Evolutionary conservation across 2,888 invertebrate genomes (phyloP), one percentile per base, ranked within the genome.

Genomic region (Bombylius discolor): DNA sequence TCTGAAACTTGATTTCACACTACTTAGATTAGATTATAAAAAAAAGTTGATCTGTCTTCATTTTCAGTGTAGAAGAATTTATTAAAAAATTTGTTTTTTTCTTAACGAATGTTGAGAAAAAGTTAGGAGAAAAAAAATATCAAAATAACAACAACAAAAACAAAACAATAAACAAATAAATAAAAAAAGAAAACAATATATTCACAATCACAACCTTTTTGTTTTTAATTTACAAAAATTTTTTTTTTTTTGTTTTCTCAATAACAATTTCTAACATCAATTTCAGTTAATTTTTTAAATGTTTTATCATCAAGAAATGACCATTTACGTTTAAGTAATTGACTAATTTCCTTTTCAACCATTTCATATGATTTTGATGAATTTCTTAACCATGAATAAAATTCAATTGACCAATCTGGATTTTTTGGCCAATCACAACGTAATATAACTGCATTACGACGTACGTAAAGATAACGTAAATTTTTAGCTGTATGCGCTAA

Each of bases 391-490:
- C 87, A 86, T 31, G 72, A 61, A 63, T 80, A 80, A 67, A 83
- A 87, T 53, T 84, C 82, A 5, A 79, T 71, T 0, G 80, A 76
- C 87, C 85, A 88, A 57, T 84, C 81, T 0, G 78, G 77, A 65
- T 78, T 78, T 56, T 76, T 74, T 3, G 82, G 79, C 87, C 87
- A 89, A 64, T 83, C 82, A 64, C 80, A 81, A 69, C 84, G 78
- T 58, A 83, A 73, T 58, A 90, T 78, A 11, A 89, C 79, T 1
- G 82, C 87, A 66, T 87, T 87, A 51, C 82, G 78, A 48, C 91
- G 75, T 1, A 91, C 79, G 61, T 82, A 75, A 4, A 89, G 73
- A 54, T 77, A 76, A 31, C 77, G 76, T 55, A 89, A 71, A 61
- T 81, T 80, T 64, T 78, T 80, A 0, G 82, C 83, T 4, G 81